Conservation (phyloP, 2,113 vertebrate species). For the Tragulus kanchil region DNA sequence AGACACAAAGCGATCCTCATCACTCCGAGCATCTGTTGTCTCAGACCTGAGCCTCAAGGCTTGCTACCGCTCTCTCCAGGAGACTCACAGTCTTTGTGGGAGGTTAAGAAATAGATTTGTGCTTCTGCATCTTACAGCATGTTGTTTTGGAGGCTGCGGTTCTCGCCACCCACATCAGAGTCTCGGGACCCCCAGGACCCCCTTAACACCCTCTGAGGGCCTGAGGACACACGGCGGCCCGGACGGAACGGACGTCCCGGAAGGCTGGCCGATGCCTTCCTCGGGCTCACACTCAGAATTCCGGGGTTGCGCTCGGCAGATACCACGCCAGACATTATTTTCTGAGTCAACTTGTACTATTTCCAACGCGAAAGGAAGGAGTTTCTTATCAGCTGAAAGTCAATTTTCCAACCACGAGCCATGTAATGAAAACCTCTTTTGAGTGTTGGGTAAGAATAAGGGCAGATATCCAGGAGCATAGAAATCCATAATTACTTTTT, state of each 20-base stretch:
- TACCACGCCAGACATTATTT: accelerated
- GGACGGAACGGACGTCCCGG: accelerated
- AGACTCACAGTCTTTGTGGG: background rate
- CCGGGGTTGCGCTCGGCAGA: background rate
- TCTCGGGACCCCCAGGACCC: background rate
- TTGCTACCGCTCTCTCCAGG: background rate
- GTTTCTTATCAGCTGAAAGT: background rate
- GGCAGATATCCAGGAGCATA: background rate
- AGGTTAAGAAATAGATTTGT: background rate
- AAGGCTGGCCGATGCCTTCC: accelerated
- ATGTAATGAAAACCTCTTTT: background rate
- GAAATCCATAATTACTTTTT: background rate
- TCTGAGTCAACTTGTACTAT: background rate
- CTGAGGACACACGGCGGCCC: background rate
- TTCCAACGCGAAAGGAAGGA: background rate
- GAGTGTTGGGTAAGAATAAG: background rate
- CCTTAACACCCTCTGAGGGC: background rate
- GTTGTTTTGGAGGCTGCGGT: background rate
- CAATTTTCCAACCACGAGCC: background rate
- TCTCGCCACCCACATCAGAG: background rate
- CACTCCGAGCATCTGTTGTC: background rate
- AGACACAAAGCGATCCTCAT: background rate
- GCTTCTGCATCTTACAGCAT: background rate
- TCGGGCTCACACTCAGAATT: background rate
- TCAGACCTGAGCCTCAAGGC: background rate